phyloP scores from a whole-genome alignment of 2,888 invertebrate species.

The Imbricaverruca yamaguchii region DNA sequence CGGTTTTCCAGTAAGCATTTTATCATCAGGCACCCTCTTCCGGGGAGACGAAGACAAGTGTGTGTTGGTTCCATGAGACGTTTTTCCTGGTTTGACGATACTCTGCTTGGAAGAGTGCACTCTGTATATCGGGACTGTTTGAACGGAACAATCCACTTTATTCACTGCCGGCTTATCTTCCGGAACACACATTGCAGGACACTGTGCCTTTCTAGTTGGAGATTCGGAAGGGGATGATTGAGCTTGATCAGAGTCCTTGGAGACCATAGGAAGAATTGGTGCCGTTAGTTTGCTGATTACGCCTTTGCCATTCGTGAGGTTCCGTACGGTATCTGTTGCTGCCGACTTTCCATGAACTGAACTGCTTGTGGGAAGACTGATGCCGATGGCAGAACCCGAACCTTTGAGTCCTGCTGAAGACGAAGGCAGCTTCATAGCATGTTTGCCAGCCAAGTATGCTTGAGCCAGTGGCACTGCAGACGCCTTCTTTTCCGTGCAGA shows the following conservation, averaged over 20 bases:
- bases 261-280: too few relatives aligned
- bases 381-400: background rate
- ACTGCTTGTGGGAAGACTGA: background rate
- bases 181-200: background rate
- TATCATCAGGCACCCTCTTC: background rate
- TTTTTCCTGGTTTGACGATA: background rate
- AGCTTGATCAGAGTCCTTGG: too few relatives aligned
- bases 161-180: background rate
- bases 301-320: background rate
- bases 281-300: too few relatives aligned
- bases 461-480: background rate
- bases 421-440: background rate
- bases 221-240: background rate
- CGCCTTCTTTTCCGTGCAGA: background rate
- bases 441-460: background rate
- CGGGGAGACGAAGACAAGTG: background rate
- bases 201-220: background rate
- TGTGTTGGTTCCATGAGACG: background rate
- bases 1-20: background rate
- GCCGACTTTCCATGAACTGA: background rate
- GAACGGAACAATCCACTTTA: conserved; percentile 1
- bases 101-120: background rate
- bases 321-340: background rate
- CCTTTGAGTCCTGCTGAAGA: background rate
- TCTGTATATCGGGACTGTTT: background rate